Percentiles rank a stretch among this genome's conserved stretches.
phyloP scores from a whole-genome alignment of 2,113 vertebrate species.

The Amphilophus citrinellus region DNA sequence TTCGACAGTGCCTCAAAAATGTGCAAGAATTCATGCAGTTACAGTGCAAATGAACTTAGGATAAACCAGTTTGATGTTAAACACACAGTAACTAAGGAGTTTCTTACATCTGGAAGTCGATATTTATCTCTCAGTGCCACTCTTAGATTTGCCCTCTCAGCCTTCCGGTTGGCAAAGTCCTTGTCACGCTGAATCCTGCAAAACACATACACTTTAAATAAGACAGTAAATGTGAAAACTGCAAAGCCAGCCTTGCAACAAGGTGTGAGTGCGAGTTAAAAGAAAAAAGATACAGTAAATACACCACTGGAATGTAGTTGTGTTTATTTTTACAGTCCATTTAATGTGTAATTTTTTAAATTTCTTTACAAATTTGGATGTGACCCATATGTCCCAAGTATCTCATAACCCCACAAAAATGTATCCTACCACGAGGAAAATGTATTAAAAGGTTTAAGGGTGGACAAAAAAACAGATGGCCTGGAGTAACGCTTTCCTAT shows the following conservation, averaged over 20 bases:
- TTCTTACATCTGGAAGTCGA: constrained; percentile 78
- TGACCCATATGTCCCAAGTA: background rate
- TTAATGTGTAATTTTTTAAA: background rate
- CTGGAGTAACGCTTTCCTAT: constrained; percentile 38
- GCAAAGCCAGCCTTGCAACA: background rate
- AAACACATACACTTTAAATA: background rate
- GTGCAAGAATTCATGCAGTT: background rate
- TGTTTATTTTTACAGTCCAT: background rate
- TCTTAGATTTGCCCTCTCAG: constrained; percentile 79
- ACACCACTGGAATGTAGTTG: background rate
- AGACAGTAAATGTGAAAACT: background rate
- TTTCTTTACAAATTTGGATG: background rate
- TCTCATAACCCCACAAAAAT: background rate
- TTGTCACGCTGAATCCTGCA: constrained; percentile 83
- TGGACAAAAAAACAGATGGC: constrained; percentile 40
- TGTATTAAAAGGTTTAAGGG: constrained; percentile 50
- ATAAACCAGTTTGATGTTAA: background rate
- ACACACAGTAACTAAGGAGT: background rate
- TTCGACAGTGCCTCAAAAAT: background rate
- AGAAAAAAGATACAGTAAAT: background rate
- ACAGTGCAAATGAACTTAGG: background rate
- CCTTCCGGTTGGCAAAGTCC: constrained; percentile 79
- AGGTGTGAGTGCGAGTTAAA: too few relatives aligned
- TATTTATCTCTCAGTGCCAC: constrained; percentile 80
- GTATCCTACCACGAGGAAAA: constrained; percentile 26